phyloP scores from a whole-genome alignment of 2,113 vertebrate species.

The Pelobates fuscus region DNA sequence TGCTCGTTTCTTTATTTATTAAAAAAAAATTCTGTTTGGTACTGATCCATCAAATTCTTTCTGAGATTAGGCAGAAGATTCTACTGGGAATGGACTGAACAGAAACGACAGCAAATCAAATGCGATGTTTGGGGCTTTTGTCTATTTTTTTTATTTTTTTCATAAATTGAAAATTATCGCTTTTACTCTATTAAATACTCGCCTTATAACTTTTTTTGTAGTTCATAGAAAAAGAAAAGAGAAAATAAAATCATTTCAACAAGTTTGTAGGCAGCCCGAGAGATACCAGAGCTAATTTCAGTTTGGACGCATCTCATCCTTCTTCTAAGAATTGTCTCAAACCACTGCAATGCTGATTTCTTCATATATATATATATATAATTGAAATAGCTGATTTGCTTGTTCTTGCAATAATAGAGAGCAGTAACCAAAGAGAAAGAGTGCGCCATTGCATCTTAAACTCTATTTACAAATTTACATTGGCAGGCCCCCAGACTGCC shows the following conservation, averaged over 20 bases:
- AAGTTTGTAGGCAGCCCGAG: conserved; percentile 4
- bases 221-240: neutral
- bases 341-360: conserved; percentile 31
- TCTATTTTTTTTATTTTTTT: too few relatives aligned
- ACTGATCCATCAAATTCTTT: too few relatives aligned
- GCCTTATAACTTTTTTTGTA: too few relatives aligned
- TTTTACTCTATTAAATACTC: too few relatives aligned
- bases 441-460: conserved; percentile 71
- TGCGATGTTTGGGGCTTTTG: too few relatives aligned
- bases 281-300: conserved; percentile 6
- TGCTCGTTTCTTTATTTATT: too few relatives aligned
- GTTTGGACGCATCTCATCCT: conserved; percentile 15
- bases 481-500: conserved; percentile 80
- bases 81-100: too few relatives aligned
- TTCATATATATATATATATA: conserved; percentile 26
- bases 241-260: conserved; percentile 6
- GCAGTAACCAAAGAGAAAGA: conserved; percentile 30
- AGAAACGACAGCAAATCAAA: too few relatives aligned
- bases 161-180: too few relatives aligned
- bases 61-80: too few relatives aligned
- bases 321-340: conserved; percentile 24
- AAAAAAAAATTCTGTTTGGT: too few relatives aligned
- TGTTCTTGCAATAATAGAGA: conserved; percentile 32
- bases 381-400: conserved; percentile 29
- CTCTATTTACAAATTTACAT: conserved; percentile 90